A percentile compares a stretch with the other conserved stretches of the same genome.
Evolutionary conservation across 2,113 vertebrate genomes (phyloP).

Genomic region (Cyphomyrus discorhynchus): DNA sequence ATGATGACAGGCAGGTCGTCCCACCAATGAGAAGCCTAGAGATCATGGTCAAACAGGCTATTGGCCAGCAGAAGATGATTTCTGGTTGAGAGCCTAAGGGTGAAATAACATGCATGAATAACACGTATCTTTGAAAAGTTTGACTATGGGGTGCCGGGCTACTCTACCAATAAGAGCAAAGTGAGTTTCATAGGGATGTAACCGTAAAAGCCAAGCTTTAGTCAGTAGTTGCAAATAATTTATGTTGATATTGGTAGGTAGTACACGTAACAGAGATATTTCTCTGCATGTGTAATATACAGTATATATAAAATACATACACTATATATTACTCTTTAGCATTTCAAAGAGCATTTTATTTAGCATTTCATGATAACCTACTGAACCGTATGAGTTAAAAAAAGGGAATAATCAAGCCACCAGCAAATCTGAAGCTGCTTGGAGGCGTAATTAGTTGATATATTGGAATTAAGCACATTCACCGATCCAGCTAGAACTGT

Average conservation of each 20-base stretch:
- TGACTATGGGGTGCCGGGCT: background rate
- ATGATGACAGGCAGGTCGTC: background rate
- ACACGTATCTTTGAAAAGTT: background rate
- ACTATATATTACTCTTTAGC: background rate
- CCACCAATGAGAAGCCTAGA: background rate
- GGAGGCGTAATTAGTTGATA: background rate
- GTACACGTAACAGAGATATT: background rate
- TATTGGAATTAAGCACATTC: background rate
- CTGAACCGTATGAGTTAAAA: background rate
- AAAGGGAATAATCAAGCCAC: background rate
- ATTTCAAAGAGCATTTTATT: background rate
- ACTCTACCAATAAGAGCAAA: background rate
- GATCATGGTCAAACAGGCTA: background rate
- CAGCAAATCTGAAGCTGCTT: background rate
- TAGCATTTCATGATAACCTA: background rate
- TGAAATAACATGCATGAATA: background rate
- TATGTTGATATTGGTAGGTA: background rate
- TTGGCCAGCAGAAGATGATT: background rate
- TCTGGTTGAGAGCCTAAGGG: background rate
- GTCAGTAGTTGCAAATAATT: background rate
- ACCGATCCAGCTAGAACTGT: background rate
- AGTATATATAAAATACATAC: background rate
- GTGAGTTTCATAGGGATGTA: background rate
- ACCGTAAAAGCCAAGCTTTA: background rate
- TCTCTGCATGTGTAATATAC: background rate